Evolutionary conservation across 2,888 invertebrate genomes (phyloP).

Genomic region (Sarcophaga subvicina): DNA sequence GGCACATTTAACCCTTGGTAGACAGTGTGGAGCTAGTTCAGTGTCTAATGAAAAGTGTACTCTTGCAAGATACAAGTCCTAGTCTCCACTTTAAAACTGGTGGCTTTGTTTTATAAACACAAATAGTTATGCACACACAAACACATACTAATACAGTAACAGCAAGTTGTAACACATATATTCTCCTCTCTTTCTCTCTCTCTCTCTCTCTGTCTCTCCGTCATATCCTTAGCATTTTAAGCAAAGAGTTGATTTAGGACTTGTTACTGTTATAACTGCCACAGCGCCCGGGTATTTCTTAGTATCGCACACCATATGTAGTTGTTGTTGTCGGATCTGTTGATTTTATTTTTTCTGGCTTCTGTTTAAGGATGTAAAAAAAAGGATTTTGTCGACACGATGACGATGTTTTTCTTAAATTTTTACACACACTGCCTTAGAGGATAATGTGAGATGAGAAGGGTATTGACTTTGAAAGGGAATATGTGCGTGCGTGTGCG

Average conservation of each 20-base stretch:
- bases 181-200: background rate
- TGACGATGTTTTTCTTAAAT: conserved; percentile 46
- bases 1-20: too few relatives aligned
- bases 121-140: background rate
- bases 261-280: conserved; percentile 37
- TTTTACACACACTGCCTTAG: background rate
- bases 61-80: too few relatives aligned
- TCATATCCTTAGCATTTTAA: conserved; percentile 37
- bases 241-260: conserved; percentile 59
- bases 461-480: too few relatives aligned
- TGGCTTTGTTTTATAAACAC: background rate
- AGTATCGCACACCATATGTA: too few relatives aligned
- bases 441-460: too few relatives aligned
- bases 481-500: background rate
- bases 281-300: background rate
- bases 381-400: conserved; percentile 32
- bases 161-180: too few relatives aligned
- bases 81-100: too few relatives aligned
- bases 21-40: too few relatives aligned
- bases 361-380: conserved; percentile 40
- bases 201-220: background rate
- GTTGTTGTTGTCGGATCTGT: background rate
- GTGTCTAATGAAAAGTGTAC: too few relatives aligned
- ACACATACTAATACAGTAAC: too few relatives aligned
- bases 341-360: conserved; percentile 35